Evolutionary conservation across 2,888 invertebrate genomes (phyloP).

Genomic region (Sialis fuliginosa): DNA sequence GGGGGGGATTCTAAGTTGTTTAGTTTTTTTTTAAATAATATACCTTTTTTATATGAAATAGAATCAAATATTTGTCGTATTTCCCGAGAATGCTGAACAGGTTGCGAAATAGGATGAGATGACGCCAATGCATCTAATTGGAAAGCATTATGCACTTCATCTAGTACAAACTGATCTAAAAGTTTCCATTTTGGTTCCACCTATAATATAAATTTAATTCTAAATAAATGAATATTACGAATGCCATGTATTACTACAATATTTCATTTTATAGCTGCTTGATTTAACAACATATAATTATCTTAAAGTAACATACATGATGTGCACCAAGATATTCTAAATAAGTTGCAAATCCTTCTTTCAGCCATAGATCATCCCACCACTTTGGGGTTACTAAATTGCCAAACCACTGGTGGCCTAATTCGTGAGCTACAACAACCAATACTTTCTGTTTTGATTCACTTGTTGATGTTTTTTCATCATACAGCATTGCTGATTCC

Average conservation of each 20-base stretch:
- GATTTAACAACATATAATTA: not conserved
- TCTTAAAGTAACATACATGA: constrained; percentile 25
- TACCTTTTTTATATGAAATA: constrained; percentile 52
- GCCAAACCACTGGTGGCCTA: constrained; percentile 66
- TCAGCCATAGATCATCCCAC: constrained; percentile 57
- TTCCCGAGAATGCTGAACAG: constrained; percentile 38
- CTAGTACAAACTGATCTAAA: constrained; percentile 32
- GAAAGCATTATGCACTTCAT: constrained; percentile 37
- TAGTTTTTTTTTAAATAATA: not conserved
- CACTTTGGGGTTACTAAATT: constrained; percentile 50
- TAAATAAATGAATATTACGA: not conserved
- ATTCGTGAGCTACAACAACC: constrained; percentile 43
- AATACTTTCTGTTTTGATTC: constrained; percentile 34
- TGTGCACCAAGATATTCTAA: constrained; percentile 35
- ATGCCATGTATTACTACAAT: not conserved
- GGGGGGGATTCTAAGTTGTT: not conserved
- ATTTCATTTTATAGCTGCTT: not conserved
- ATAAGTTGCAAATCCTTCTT: constrained; percentile 59
- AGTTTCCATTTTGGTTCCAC: constrained; percentile 40
- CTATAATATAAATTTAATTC: constrained; percentile 16
- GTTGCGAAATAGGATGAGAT: constrained; percentile 45
- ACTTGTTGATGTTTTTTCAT: constrained; percentile 28
- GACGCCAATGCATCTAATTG: constrained; percentile 38
- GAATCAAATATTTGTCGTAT: constrained; percentile 50
- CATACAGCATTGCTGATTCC: constrained; percentile 42